Evolutionary conservation across 1,140 invertebrate genomes (phyloP).

Genomic region (Drosophila seguyi): DNA sequence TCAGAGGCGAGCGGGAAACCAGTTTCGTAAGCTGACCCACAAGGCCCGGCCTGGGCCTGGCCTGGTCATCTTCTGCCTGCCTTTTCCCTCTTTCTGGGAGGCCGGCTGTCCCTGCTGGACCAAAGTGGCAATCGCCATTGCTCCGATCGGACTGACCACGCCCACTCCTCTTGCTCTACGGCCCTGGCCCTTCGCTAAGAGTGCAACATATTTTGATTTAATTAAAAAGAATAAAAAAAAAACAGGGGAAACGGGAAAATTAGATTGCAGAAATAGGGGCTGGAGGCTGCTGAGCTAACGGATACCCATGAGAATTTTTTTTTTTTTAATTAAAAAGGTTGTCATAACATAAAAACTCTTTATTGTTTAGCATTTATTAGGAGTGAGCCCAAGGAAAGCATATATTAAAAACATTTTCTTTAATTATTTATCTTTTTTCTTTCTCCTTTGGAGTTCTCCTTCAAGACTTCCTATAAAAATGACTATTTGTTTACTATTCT

Average conservation of each 20-base stretch:
- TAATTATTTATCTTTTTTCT: not conserved
- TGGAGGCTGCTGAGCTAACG: rapidly evolving
- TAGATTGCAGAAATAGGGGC: not conserved
- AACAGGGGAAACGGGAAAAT: constrained; percentile 18
- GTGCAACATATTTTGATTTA: constrained; percentile 56
- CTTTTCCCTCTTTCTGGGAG: constrained; percentile 41
- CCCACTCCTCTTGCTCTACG: constrained; percentile 18
- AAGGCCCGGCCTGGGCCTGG: constrained; percentile 38
- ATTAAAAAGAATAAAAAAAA: constrained; percentile 57
- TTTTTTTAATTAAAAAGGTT: not conserved
- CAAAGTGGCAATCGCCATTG: constrained; percentile 59
- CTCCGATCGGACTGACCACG: constrained; percentile 45
- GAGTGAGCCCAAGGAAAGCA: too few species aligned
- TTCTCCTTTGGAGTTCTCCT: too few species aligned
- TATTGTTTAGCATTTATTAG: too few species aligned
- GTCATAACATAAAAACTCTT: too few species aligned
- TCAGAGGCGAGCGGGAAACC: constrained; percentile 61
- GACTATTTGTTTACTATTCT: too few species aligned
- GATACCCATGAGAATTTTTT: constrained; percentile 9
- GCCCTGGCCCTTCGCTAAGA: not conserved
- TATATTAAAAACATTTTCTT: not conserved
- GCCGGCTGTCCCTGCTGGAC: constrained; percentile 4
- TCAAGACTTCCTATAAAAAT: not conserved
- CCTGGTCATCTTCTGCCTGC: constrained; percentile 31
- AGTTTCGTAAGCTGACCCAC: constrained; percentile 71